Evolutionary conservation across 2,888 invertebrate genomes (phyloP), one percentile per base, ranked within the genome.

Genomic region (Gryllus longicercus): DNA sequence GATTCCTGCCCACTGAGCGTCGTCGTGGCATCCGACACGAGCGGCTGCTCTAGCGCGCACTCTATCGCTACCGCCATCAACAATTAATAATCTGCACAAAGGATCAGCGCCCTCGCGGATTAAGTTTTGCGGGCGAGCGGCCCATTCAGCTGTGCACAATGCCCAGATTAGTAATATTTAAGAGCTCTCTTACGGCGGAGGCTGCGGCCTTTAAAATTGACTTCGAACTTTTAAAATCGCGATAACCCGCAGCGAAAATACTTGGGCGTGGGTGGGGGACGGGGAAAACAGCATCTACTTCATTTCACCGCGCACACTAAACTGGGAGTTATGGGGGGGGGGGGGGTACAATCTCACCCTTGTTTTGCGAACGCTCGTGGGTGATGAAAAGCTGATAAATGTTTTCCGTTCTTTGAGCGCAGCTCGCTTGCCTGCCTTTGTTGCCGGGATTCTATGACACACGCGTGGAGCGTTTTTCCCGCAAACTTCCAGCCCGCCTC

Each of bases 61-160:
- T 63, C 63, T 63, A 63, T 63, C 63, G 16, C 63, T 3, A 0
- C 16, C 63, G 63, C 16, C 63, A 63, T 63, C 63, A 63, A 63
- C 63, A 63, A 63, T 63, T 63, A 63, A 63, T 63, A 63, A 63
- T 63, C 63, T 63, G 63, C 63, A 63, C 63, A 63, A 63, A 63
- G 63, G 63, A 63, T 63, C 63, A 63, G 63, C 10, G 63, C 16
- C 4, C 18, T 63, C 63, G 14, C 16, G 16, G 63, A 63, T 63
- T 63, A 63, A 63, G 63, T 63, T 63, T 14, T 0, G 63, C 63
- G 2, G n/a, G 16, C 63, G 63, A 1, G 14, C 63, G 14, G 8
- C 16, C 63, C n/a, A 63, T 63, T 63, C 63, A n/a, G 16, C n/a
- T 8, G 16, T 8, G 16, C 63, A 63, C 63, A 63, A 63, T 63